Base-by-base conservation (phyloP, 2,113 vertebrate species). In the Rynchops niger region DNA sequence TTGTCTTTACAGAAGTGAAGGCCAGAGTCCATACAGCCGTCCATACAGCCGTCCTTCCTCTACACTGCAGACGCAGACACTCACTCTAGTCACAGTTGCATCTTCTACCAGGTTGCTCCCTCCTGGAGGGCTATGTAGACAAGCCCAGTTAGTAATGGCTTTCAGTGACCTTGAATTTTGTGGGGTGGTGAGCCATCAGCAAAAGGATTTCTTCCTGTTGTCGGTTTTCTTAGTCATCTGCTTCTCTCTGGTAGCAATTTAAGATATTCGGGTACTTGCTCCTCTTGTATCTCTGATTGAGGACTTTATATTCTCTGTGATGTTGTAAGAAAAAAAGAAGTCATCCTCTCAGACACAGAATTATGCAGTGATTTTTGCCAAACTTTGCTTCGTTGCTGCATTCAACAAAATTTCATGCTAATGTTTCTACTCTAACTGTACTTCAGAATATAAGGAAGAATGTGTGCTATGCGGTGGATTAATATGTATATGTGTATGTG, bases 181-280 rank as follows among this genome's bases (percentile, higher is more conserved):
- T 12, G 3, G 18, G 2, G 2, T 58, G 5, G 5, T 90, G 25
- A 66, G 12, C 26, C 1, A 2, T 0, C 3, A 2, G 34, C 18
- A 3, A 91, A 85, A 72, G 12, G 15, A 32, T 21, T 52, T 62
- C 58, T 86, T 83, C 25, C 18, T 58, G 9, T 36, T 55, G 9
- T 47, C 9, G 52, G 6, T 45, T 86, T 82, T 52, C 21, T 65
- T 43, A 56, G 9, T 30, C 15, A 42, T 9, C 19, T 55, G 5
- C 47, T 34, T 69, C 9, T 81, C 3, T 19, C 29, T 70, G 8
- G 34, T 34, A 65, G 16, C 5, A 80, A 14, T n/a, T 73, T 50
- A 63, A 71, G 77, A 56, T 42, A 66, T n/a, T 72, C 11, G 62
- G 15, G 49, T 45, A 10, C 5, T 80, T 76, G 14, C 55, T 83